Conservation (phyloP, 1,140 invertebrate species). For the Triops cancriformis region DNA sequence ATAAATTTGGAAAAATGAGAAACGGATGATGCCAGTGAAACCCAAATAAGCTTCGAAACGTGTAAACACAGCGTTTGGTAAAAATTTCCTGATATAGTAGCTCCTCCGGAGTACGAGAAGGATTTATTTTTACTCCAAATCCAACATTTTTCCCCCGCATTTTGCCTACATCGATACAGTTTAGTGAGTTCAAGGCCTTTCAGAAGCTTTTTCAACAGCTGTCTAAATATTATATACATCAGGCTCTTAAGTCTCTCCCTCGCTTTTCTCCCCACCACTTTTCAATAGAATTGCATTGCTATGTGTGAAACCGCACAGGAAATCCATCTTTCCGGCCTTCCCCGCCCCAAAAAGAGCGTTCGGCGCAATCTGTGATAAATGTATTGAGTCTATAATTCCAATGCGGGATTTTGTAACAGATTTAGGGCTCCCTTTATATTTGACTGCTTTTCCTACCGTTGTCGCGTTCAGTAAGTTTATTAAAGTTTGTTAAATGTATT, state of each 20-base stretch:
- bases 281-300: not conserved
- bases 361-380: not conserved
- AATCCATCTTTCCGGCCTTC: not conserved
- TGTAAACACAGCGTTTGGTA: too few species aligned
- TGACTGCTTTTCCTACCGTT: not conserved
- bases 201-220: not conserved
- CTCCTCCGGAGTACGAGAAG: too few species aligned
- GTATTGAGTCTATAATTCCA: not conserved
- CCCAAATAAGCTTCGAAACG: too few species aligned
- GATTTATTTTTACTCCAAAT: not conserved
- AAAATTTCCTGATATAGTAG: too few species aligned
- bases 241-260: not conserved
- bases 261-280: not conserved
- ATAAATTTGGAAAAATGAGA: not conserved
- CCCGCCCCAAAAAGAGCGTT: not conserved
- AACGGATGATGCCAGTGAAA: too few species aligned
- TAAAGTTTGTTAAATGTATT: too few species aligned
- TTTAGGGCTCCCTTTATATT: not conserved
- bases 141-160: not conserved
- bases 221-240: slow-evolving; percentile 2
- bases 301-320: not conserved
- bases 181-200: not conserved
- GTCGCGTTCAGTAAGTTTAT: too few species aligned
- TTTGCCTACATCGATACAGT: not conserved
- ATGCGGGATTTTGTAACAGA: not conserved